Percentiles rank a stretch among this genome's conserved stretches.
phyloP scores from a whole-genome alignment of 2,888 invertebrate genomes.

The Stramonita haemastoma region DNA sequence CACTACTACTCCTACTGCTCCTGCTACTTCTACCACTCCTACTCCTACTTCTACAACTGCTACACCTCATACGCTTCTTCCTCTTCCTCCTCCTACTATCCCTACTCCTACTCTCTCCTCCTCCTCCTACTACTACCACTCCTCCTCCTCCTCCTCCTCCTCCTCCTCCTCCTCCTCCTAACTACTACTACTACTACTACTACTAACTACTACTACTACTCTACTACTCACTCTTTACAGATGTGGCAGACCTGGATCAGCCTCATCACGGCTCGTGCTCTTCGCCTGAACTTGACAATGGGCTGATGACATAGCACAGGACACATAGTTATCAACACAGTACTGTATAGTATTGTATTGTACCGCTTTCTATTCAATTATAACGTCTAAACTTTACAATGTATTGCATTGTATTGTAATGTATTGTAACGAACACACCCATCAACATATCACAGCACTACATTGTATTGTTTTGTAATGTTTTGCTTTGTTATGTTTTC shows the following conservation, averaged over 20 bases:
- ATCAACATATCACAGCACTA: too few species aligned
- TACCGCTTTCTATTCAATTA: too few species aligned
- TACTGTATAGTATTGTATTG: too few species aligned
- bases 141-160: too few species aligned
- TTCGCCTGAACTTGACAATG: constrained; percentile 64
- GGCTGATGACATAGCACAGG: constrained; percentile 57
- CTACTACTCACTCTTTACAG: constrained; percentile 65
- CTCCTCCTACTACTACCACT: neutral
- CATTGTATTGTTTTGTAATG: too few species aligned
- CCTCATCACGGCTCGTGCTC: constrained; percentile 65
- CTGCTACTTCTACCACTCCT: neutral
- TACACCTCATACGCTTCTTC: too few species aligned
- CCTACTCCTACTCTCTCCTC: too few species aligned
- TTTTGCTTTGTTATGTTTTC: too few species aligned
- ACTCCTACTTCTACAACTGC: constrained; percentile 43
- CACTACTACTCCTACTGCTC: neutral
- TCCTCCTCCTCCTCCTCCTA: neutral
- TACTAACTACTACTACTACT: neutral
- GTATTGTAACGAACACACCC: too few species aligned
- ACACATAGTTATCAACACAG: neutral
- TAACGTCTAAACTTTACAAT: too few species aligned
- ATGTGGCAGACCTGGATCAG: constrained; percentile 69
- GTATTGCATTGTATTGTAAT: too few species aligned
- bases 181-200: neutral
- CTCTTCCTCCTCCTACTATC: too few species aligned